These are phyloP conservation scores for Pithys albifrons DNA, from an alignment of 2,113 vertebrate species.

Conservation along the genomic window DNA sequence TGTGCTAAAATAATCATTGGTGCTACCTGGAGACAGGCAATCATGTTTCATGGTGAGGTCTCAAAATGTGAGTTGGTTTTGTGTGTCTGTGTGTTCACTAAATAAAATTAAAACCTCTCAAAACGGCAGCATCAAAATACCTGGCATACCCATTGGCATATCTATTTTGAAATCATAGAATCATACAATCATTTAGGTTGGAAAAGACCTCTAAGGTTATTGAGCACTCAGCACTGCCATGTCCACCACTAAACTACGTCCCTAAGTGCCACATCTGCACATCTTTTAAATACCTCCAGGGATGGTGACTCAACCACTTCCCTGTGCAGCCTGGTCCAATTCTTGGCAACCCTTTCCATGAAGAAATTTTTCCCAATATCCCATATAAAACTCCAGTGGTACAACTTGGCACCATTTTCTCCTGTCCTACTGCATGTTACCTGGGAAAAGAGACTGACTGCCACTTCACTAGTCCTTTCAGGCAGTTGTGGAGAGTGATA, in stretches of 20 bases:
- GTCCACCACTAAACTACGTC: neutral
- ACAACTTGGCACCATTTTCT: neutral
- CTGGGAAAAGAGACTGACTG: rapidly evolving
- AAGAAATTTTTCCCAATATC: neutral
- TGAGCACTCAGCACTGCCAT: neutral
- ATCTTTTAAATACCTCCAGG: neutral
- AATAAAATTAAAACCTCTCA: neutral
- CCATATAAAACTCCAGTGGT: neutral
- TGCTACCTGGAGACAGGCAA: neutral
- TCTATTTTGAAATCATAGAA: neutral
- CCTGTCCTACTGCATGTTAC: neutral
- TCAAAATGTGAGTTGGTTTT: neutral
- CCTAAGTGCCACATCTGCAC: neutral
- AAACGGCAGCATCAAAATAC: neutral
- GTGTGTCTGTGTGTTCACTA: neutral
- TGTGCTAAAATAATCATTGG: neutral
- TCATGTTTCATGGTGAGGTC: neutral
- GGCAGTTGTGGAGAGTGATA: neutral
- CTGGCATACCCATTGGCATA: neutral
- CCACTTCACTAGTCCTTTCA: neutral
- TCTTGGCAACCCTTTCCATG: neutral
- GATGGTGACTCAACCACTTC: neutral
- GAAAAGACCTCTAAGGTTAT: neutral
- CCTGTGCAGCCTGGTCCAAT: neutral
- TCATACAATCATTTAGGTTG: neutral